Base-by-base conservation (phyloP, 2,797 vertebrate species). In the Hafferia zeledoni region DNA sequence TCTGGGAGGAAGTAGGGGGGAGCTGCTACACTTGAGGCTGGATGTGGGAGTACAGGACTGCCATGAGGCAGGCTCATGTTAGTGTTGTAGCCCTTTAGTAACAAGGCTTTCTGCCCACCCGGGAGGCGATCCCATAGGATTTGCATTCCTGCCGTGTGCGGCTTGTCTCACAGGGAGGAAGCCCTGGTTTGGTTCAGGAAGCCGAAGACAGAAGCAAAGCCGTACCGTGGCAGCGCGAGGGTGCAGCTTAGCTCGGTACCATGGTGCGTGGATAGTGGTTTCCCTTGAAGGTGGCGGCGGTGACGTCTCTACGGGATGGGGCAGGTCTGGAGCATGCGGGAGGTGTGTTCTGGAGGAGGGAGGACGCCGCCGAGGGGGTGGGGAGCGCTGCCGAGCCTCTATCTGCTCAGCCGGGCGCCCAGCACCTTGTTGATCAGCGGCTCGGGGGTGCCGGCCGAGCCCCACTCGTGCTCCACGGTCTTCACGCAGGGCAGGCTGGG, bases 401-500 rank as follows among this genome's bases (percentile, higher is more conserved):
- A 93, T 71, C 94, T 90, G 91, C 76, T 93, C 63, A 89, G 85
- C 52, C 75, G 78, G 0, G 52, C 4, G 0, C 69, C 67, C 56
- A 94, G 89, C 50, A 85, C 59, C 71, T 93, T 95, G 79, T 89
- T 93, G 68, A 44, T 59, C 59, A 71, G 78, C 0, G 96, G 83
- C 89, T 86, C 86, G 1, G 95, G 91, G 74, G 98, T 98, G 96
- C 93, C 94, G 20, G 89, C 97, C 3, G 71, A 98, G 94, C 96
- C 98, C 98, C 93, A 98, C 83, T 99, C 98, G 1, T 98, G 98
- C 89, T 98, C 98, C 9, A 98, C 97, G 80, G 98, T 98, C 11
- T 98, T 98, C 75, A 97, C 95, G 13, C 99, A 99, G 50, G 98
- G 98, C 92, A 99, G 97, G 31, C 97, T 98, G 25, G 98, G 98